Conservation (phyloP, 2,113 vertebrate species). For the Ploceus nigricollis region DNA sequence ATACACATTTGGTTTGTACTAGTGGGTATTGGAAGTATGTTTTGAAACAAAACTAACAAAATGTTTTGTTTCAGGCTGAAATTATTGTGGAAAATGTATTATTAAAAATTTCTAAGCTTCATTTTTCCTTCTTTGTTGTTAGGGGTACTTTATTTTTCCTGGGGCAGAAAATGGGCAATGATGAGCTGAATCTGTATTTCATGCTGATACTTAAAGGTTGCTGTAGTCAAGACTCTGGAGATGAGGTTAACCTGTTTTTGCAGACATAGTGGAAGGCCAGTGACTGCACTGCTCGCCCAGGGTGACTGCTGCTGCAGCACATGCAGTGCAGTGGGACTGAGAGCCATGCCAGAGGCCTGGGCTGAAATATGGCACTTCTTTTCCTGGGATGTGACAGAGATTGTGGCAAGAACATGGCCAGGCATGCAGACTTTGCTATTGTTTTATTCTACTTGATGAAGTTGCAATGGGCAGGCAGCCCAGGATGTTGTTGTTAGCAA, state of each 20-base stretch:
- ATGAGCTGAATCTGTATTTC: neutral
- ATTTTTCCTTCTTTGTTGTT: neutral
- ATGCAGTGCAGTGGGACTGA: neutral
- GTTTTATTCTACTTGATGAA: neutral
- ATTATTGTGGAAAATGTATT: neutral
- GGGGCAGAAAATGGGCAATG: neutral
- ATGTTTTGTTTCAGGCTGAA: neutral
- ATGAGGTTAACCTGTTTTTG: neutral
- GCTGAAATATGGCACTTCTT: neutral
- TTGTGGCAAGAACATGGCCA: neutral
- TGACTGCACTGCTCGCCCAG: rapidly evolving
- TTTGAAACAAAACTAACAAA: neutral
- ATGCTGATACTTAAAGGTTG: neutral
- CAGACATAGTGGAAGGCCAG: neutral
- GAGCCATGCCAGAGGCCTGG: neutral
- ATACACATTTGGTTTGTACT: neutral
- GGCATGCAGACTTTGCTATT: neutral
- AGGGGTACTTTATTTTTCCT: neutral
- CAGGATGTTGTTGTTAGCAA: neutral
- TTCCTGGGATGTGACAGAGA: neutral
- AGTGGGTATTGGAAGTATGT: neutral
- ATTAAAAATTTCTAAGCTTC: neutral
- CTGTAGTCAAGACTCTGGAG: neutral
- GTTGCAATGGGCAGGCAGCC: neutral
- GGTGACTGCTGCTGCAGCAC: neutral